Base-by-base conservation (phyloP, 1,140 invertebrate genomes). In the Drosophila nasuta region DNA sequence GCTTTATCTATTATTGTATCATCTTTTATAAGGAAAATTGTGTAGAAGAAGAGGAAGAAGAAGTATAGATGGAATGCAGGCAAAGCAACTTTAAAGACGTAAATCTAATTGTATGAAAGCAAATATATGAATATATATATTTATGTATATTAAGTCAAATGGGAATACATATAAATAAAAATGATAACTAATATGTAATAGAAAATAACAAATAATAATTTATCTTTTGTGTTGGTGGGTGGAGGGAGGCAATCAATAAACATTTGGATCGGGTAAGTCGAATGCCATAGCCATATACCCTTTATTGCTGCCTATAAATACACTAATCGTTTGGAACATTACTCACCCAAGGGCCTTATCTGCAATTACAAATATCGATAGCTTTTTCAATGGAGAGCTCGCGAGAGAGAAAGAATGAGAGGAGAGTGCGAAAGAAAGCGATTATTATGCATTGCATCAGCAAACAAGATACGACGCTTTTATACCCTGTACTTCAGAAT, bases 61-160 rank as follows among this genome's bases (percentile, higher is more conserved):
- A 35, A 56, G 52, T 35, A 38, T 69, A 78, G 60, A 87, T 77
- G 72, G 80, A 79, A 88, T 71, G 85, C 83, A 87, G 80, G 82
- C 82, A 87, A 64, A 83, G 83, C 74, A 87, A 87, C 83, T 83
- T 75, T 80, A 78, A 87, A 87, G 85, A 87, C 83, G 83, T 87
- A 87, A 87, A 88, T 88, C 69, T 88, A 89, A 87, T 88, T 88
- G 70, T 89, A 87, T 88, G 83, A 75, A 83, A 85, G 58, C 54
- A 62, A 49, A 81, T 81, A 72, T 85, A 81, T 85, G 85, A 85
- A 58, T 62, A 62, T 57, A 81, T 81, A 72, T 85, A 81, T 85
- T 77, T 85, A 81, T 83, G 57, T 88, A 87, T 59, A 71, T 80
- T 87, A 87, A 87, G 83, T 87, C 73, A 81, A 87, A 88, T 75